Evolutionary conservation across 2,888 invertebrate genomes (phyloP), one percentile per base, ranked within the genome.

Genomic region (Arrhopalites spinosus): DNA sequence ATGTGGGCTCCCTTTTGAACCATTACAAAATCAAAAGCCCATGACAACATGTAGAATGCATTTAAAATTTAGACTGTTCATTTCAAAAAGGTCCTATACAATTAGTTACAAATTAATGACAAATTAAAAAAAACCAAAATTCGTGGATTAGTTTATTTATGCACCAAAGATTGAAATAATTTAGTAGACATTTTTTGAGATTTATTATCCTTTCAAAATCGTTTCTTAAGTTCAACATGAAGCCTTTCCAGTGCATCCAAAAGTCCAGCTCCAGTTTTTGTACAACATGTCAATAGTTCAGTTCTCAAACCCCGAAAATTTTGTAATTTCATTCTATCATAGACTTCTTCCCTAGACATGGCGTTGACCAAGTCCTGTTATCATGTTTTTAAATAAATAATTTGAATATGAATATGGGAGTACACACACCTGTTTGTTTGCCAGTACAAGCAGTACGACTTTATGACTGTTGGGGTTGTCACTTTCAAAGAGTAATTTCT

Each of bases 191-290:
- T 45, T 8, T 45, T 45, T 45, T 45, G 8, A 45, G 47, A 45
- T 45, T 45, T 11, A 8, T 11, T 45, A 45, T 11, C 47, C 15
- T 11, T 11, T 45, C 47, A 61, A 15, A 61, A 61, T 15, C 61
- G 61, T 23, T 61, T 61, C 25, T 61, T 61, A 3, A 61, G 27
- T 61, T 61, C 61, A 20, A 20, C 20, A 25, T 61, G 61, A 7
- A 61, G 61, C 61, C 61, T 25, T 20, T 61, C 27, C 25, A 61
- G 25, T 3, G 61, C 61, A 15, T 61, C 61, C 15, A 25, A 2
- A 2, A 61, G 61, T 25, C 61, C 61, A 15, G 20, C 13, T 25
- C 61, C 61, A 20, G 61, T 61, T 61, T 61, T 61, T 7, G 61
- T 61, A 15, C 61, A 61, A 25, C 61, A 61, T 15, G 61, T n/a